Conservation (phyloP, 2,888 invertebrate genomes). For the Meghimatium bilineatum region DNA sequence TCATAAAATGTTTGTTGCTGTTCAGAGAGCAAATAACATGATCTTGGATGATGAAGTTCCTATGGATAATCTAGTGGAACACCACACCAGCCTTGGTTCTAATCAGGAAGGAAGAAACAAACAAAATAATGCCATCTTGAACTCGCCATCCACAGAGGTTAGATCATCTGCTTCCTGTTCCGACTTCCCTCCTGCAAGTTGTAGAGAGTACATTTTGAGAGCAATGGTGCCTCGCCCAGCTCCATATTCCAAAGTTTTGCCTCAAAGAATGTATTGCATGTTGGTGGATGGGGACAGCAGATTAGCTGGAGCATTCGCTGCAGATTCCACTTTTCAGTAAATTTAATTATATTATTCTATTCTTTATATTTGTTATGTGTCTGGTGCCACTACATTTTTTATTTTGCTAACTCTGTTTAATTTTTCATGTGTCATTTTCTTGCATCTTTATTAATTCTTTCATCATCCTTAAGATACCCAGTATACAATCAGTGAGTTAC, state of each 20-base stretch:
- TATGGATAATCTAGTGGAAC: slow-evolving; percentile 56
- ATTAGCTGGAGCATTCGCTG: slow-evolving; percentile 87
- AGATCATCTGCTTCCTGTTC: slow-evolving; percentile 53
- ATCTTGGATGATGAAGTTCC: slow-evolving; percentile 53
- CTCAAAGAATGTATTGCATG: slow-evolving; percentile 85
- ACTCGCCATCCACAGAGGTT: slow-evolving; percentile 28
- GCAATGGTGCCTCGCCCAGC: slow-evolving; percentile 82
- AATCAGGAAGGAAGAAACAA: slow-evolving; percentile 66
- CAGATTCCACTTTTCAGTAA: slow-evolving; percentile 83
- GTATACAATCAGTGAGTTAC: no score
- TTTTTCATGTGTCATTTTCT: neutral
- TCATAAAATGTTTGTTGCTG: slow-evolving; percentile 80
- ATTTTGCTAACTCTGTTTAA: neutral
- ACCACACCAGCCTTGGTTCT: slow-evolving; percentile 47
- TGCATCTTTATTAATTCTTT: neutral
- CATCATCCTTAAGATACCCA: no score
- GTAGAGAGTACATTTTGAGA: slow-evolving; percentile 84
- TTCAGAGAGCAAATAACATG: slow-evolving; percentile 78
- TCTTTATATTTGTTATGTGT: neutral
- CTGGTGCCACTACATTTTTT: neutral
- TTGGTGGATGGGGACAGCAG: slow-evolving; percentile 82
- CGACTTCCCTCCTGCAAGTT: slow-evolving; percentile 80
- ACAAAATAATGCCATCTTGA: slow-evolving; percentile 46
- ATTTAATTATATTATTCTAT: neutral
- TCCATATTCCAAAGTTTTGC: slow-evolving; percentile 81